These are phyloP conservation scores for Anseranas semipalmata DNA, from an alignment of 2,113 vertebrate species.

Conservation along the genomic window DNA sequence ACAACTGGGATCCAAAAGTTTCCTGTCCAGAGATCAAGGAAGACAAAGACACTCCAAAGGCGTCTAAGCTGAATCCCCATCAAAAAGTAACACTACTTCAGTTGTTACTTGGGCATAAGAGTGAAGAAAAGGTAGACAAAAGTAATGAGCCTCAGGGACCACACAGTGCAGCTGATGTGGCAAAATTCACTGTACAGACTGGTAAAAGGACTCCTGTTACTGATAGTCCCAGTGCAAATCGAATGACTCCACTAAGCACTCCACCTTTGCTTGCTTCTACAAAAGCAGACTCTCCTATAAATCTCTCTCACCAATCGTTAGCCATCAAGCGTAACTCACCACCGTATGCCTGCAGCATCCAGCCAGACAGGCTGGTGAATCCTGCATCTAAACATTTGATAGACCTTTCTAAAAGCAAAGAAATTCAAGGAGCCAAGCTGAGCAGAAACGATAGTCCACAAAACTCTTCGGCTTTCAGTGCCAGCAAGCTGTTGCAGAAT, in stretches of 20 bases:
- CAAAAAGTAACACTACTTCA: slow-evolving; percentile 96
- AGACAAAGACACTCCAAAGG: slow-evolving; percentile 83
- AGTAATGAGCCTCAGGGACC: slow-evolving; percentile 78
- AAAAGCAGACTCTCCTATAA: slow-evolving; percentile 81
- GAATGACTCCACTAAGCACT: slow-evolving; percentile 81
- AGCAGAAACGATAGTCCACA: slow-evolving; percentile 79
- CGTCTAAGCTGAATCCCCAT: slow-evolving; percentile 86
- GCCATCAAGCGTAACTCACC: slow-evolving; percentile 78
- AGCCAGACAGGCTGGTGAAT: slow-evolving; percentile 70
- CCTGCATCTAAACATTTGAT: slow-evolving; percentile 74
- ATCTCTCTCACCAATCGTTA: slow-evolving; percentile 78
- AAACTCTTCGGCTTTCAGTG: slow-evolving; percentile 88
- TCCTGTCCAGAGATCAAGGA: slow-evolving; percentile 78
- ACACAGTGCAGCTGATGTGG: slow-evolving; percentile 77
- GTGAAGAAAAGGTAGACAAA: slow-evolving; percentile 84
- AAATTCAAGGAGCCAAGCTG: slow-evolving; percentile 78
- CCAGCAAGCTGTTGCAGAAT: slow-evolving; percentile 96
- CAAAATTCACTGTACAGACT: slow-evolving; percentile 79
- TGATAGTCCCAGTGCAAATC: slow-evolving; percentile 75
- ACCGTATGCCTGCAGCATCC: slow-evolving; percentile 67
- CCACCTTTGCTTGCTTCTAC: slow-evolving; percentile 73
- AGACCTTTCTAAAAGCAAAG: slow-evolving; percentile 82
- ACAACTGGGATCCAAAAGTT: slow-evolving; percentile 92
- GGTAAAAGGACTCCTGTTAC: slow-evolving; percentile 80
- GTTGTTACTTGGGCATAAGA: slow-evolving; percentile 91